Base-by-base conservation (phyloP, 1,140 invertebrate species). In the Drosophila prosaltans region DNA sequence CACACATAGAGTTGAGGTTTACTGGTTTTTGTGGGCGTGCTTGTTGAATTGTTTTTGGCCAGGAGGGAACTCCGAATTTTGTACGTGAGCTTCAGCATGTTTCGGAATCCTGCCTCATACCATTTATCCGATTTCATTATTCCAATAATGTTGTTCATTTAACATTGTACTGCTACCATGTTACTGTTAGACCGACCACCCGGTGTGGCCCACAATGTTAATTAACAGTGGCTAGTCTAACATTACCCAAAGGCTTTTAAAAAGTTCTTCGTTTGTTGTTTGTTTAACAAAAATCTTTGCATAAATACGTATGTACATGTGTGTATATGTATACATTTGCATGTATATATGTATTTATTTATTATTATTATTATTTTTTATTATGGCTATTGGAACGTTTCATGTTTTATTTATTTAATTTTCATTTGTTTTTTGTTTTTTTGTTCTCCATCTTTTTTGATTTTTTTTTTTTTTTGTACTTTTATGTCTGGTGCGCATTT, bases 401-500 rank as follows among this genome's bases (percentile, higher is more conserved):
- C 67, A 70, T 77, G 74, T 77, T 77, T 45, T 65, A 43, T 32
- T n/a, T 54, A 40, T 41, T 28, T 39, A 9, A 21, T 3, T 69
- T 26, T 39, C 16, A 10, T 51, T 32, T 62, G 11, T 2, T 10
- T 3, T 21, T 45, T 69, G 73, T 55, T 2, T 10, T 3, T 21
- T 45, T 69, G 73, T 55, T 40, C 30, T 59, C 64, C 66, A 55
- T 62, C 32, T 57, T 41, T 69, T 70, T 51, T 24, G 45, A 1
- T 51, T 3, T 51, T 51, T 51, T 26, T 10, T 26, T 51, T 36
- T 36, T 36, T 24, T 24, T 51, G 21, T 11, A 62, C 73, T 84
- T 86, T 86, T 66, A 86, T 85, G 79, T 86, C 78, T 79, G 75
- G 72, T 80, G 62, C 81, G 75, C 75, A 75, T 79, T 86, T 81